Evolutionary conservation across 2,797 vertebrate species (phyloP).

Genomic region (Arctocebus calabarensis): DNA sequence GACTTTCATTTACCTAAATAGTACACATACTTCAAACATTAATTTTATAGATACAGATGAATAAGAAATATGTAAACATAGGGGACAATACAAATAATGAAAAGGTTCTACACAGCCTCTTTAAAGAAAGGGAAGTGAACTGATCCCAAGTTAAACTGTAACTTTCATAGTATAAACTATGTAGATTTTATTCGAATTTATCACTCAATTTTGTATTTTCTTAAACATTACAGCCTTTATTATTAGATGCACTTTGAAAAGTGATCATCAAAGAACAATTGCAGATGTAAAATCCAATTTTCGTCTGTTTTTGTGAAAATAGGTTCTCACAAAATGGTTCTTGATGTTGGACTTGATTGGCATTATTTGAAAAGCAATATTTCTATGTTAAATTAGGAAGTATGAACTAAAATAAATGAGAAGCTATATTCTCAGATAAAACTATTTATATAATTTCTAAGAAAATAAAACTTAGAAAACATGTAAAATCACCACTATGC

Average conservation of each 20-base stretch:
- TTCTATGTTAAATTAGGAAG: not conserved
- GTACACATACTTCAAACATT: not conserved
- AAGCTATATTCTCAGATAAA: not conserved
- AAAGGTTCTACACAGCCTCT: not conserved
- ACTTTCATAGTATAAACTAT: not conserved
- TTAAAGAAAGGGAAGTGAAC: not conserved
- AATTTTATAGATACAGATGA: not conserved
- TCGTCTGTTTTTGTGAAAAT: not conserved
- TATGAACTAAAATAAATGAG: not conserved
- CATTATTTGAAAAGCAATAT: conserved; percentile 23
- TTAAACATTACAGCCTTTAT: not conserved
- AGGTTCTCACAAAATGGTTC: not conserved
- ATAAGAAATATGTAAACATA: not conserved
- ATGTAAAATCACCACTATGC: not conserved
- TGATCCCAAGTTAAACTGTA: conserved; percentile 8
- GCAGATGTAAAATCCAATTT: not conserved
- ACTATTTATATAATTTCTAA: not conserved
- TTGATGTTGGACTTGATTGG: not conserved
- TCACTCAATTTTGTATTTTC: not conserved
- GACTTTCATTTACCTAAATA: not conserved
- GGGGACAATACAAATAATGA: not conserved
- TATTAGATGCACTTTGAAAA: not conserved
- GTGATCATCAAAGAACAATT: not conserved
- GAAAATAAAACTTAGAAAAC: not conserved
- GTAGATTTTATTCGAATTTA: not conserved